Conservation (phyloP, 2,888 invertebrate species). For the Latrodectus elegans region DNA sequence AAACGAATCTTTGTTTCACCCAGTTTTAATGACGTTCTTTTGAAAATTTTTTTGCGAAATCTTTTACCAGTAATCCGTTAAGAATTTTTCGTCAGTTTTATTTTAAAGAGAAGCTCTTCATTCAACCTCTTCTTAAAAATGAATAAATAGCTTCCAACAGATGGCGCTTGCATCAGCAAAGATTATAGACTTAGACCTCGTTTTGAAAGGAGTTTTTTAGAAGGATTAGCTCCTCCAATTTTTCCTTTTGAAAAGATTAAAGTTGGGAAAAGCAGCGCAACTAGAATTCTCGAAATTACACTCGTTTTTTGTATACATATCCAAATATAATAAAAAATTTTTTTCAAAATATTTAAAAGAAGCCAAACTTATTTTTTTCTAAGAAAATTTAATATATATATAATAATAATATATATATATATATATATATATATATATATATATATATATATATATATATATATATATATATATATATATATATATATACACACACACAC, state of each 20-base stretch:
- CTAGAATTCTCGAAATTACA: background rate
- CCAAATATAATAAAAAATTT: too few species aligned
- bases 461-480: too few species aligned
- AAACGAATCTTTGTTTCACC: background rate
- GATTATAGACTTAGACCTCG: constrained; percentile 35
- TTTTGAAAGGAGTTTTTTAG: constrained; percentile 8
- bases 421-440: too few species aligned
- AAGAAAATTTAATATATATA: too few species aligned
- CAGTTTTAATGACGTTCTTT: constrained; percentile 34
- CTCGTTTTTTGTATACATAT: background rate
- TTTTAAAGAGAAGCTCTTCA: background rate
- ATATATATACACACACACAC: too few species aligned
- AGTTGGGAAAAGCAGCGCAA: background rate
- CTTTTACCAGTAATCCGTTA: constrained; percentile 34
- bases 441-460: too few species aligned
- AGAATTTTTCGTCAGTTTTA: constrained; percentile 11
- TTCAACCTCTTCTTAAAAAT: constrained; percentile 12
- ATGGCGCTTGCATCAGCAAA: constrained; percentile 35
- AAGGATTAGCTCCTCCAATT: constrained; percentile 26
- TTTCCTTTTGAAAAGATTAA: constrained; percentile 7
- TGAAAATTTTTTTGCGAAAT: constrained; percentile 28
- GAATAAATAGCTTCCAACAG: constrained; percentile 34
- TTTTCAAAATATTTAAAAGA: too few species aligned
- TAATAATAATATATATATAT: too few species aligned
- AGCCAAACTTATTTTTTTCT: too few species aligned